Evolutionary conservation across 2,797 vertebrate species (phyloP).

Genomic region (Etheostoma perlongum): DNA sequence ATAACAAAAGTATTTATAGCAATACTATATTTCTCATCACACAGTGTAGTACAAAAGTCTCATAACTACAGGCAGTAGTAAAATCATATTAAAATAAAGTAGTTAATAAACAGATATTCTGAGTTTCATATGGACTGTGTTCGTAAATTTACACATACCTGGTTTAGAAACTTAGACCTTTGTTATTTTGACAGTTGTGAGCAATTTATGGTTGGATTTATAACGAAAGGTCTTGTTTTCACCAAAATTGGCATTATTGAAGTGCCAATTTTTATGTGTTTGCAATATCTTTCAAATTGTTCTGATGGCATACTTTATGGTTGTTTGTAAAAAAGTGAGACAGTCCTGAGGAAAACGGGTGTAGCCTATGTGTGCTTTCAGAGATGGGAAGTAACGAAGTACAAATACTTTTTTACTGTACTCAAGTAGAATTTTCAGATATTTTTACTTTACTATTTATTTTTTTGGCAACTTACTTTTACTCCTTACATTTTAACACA

Average conservation of each 20-base stretch:
- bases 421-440: too few species aligned
- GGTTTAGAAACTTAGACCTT: neutral
- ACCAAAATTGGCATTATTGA: neutral
- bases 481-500: too few species aligned
- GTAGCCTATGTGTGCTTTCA: too few species aligned
- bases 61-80: neutral
- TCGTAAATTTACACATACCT: neutral
- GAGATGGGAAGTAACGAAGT: too few species aligned
- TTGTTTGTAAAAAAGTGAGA: neutral
- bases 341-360: neutral
- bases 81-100: constrained; percentile 2
- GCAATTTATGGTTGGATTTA: neutral
- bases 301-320: neutral
- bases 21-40: neutral
- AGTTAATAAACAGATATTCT: neutral
- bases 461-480: too few species aligned
- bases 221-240: neutral
- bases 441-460: too few species aligned
- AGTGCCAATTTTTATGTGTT: neutral
- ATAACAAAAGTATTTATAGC: constrained; percentile 13
- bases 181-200: neutral
- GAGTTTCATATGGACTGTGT: neutral
- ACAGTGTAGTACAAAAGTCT: neutral
- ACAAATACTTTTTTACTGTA: too few species aligned
- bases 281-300: neutral